Conservation (phyloP, 2,888 invertebrate species). For the Pedicia rivosa region DNA sequence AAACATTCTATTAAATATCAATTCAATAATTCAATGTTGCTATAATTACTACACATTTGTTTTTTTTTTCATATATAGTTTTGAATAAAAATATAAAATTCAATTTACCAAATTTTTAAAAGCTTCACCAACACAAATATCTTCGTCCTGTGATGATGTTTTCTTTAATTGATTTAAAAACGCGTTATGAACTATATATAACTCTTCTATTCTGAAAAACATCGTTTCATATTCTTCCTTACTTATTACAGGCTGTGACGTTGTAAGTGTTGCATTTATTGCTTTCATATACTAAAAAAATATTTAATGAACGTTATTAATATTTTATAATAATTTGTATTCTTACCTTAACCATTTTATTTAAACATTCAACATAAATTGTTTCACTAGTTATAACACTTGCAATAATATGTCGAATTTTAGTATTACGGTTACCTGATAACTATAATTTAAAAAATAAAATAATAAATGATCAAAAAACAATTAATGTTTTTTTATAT, state of each 20-base stretch:
- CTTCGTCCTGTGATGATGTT: conserved; percentile 49
- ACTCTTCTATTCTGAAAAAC: conserved; percentile 83
- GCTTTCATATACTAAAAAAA: conserved; percentile 92
- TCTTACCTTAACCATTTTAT: conserved; percentile 75
- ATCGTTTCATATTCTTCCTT: conserved; percentile 80
- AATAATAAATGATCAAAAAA: no score
- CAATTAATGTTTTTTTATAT: no score
- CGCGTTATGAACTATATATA: conserved; percentile 64
- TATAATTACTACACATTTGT: not conserved
- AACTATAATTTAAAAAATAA: conserved; percentile 17
- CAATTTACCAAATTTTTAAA: conserved; percentile 44
- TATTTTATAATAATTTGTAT: no score
- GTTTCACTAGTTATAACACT: conserved; percentile 87
- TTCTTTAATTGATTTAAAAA: conserved; percentile 64
- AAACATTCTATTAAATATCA: conserved; percentile 11
- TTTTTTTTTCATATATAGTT: conserved; percentile 38
- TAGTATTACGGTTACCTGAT: conserved; percentile 57
- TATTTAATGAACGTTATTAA: no score
- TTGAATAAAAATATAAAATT: not conserved
- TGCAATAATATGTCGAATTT: conserved; percentile 75
- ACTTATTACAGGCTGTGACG: conserved; percentile 79
- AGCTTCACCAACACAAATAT: conserved; percentile 63
- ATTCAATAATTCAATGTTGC: not conserved
- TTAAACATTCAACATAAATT: conserved; percentile 77
- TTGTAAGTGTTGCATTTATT: conserved; percentile 69